Evolutionary conservation across 2,797 vertebrate species (phyloP), one percentile per base, ranked within the genome.

Genomic region (Siniperca scherzeri): DNA sequence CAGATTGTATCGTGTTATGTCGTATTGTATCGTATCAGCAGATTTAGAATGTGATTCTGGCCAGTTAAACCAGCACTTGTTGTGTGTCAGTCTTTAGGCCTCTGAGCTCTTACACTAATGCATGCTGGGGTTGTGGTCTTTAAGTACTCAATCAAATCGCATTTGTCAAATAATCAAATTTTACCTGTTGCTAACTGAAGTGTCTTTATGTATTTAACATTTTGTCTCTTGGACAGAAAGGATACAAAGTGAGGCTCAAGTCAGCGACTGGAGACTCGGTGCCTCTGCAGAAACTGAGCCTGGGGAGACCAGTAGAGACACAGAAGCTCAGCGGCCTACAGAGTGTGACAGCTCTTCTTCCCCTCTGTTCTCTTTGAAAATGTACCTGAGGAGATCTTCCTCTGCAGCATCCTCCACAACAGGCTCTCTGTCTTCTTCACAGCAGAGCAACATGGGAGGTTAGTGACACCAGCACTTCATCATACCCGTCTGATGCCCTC

Each of bases 391-490:
- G 59, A 95, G 93, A 84, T 96, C 96, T 87, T 91, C 95, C 76
- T 89, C 81, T 86, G 90, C 86, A 94, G 62, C 75, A 38, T 91
- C 96, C 80, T 92, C 95, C 87, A 96, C 94, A 91, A 95, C 95
- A 69, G 96, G 96, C 90, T 95, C 96, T 61, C 90, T 96, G 44
- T 90, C 96, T 82, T 94, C 97, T 71, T 93, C 95, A 84, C 95
- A 95, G 90, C 95, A 94, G 87, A 95, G 94, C 94, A 96, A 96
- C 91, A 93, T 82, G 69, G 97, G 95, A 81, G 97, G 98, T 99
- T 50, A 92, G 97, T 82, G 93, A 94, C 94, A 75, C 36, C 19
- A 38, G 16, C 60, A 44, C 50, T 74, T 55, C 38, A 65, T 80
- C 77, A 52, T 48, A 30, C 25, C 21, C 1, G 12, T 60, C 65